Conservation (phyloP, 2,888 invertebrate species). For the Conus canariensis region DNA sequence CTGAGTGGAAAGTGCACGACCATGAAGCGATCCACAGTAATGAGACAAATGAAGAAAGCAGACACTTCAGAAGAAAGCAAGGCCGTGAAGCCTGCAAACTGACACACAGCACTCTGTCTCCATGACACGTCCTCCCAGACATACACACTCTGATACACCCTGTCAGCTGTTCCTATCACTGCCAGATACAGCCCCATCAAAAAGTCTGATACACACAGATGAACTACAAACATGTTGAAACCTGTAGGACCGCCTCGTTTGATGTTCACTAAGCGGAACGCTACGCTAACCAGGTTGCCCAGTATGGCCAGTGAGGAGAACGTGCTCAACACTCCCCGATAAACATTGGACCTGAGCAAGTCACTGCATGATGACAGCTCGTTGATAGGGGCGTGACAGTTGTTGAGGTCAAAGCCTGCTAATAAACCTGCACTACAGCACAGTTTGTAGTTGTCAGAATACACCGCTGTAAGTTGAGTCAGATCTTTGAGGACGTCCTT, state of each 20-base stretch:
- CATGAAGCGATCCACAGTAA: constrained; percentile 79
- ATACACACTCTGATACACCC: background rate
- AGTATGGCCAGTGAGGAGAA: background rate
- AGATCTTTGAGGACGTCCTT: constrained; percentile 23
- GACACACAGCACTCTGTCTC: constrained; percentile 12
- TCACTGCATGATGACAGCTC: constrained; percentile 23
- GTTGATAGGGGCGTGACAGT: constrained; percentile 15
- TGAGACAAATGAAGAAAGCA: constrained; percentile 24
- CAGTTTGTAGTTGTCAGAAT: constrained; percentile 36
- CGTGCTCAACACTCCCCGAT: background rate
- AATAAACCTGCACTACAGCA: constrained; percentile 12
- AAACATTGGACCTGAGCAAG: background rate
- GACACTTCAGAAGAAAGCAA: constrained; percentile 35
- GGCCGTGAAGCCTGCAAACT: constrained; percentile 25
- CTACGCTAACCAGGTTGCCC: background rate
- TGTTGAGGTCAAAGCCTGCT: background rate
- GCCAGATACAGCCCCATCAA: constrained; percentile 33
- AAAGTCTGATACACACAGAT: constrained; percentile 16
- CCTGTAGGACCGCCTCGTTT: background rate
- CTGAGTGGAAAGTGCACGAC: constrained; percentile 82
- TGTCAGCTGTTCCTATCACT: constrained; percentile 23
- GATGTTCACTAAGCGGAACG: background rate
- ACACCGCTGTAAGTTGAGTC: background rate
- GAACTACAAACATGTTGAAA: background rate
- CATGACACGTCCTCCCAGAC: constrained; percentile 28